A percentile compares a stretch with the other conserved stretches of the same genome.
Evolutionary conservation across 2,888 invertebrate genomes (phyloP).

Genomic region (Melanophora roralis): DNA sequence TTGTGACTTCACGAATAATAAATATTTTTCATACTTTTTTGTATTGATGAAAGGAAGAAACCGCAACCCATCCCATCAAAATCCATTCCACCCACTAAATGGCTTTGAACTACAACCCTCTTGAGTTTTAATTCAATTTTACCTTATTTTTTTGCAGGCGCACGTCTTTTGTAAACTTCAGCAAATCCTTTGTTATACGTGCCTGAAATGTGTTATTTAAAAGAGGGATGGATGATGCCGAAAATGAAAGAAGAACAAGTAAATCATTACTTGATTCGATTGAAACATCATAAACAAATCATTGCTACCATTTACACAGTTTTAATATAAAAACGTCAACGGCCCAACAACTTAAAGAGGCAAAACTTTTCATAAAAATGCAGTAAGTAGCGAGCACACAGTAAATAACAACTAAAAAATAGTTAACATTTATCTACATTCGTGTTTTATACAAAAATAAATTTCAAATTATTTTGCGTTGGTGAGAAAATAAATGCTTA

Average conservation of each 20-base stretch:
- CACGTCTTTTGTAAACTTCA: slow-evolving; percentile 57
- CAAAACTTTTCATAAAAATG: background rate
- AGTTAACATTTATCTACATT: too few relatives aligned
- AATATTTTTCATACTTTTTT: slow-evolving; percentile 41
- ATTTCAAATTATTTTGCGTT: too few relatives aligned
- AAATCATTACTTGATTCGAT: slow-evolving; percentile 56
- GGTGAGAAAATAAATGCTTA: too few relatives aligned
- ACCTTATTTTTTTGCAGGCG: slow-evolving; percentile 38
- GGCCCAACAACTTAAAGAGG: background rate
- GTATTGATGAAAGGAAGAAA: slow-evolving; percentile 42
- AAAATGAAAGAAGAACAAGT: background rate
- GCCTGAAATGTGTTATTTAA: slow-evolving; percentile 2
- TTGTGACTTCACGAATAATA: slow-evolving; percentile 57
- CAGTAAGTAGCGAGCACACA: background rate
- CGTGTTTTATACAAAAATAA: too few relatives aligned
- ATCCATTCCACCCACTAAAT: slow-evolving; percentile 45
- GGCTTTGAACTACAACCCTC: slow-evolving; percentile 56
- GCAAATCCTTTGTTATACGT: slow-evolving; percentile 26
- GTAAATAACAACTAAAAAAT: background rate
- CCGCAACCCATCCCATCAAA: slow-evolving; percentile 45
- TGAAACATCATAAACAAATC: slow-evolving; percentile 56
- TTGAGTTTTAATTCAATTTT: slow-evolving; percentile 58
- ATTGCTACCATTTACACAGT: slow-evolving; percentile 39
- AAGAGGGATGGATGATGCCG: slow-evolving; percentile 20
- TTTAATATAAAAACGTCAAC: slow-evolving; percentile 24